A percentile compares a stretch with the other conserved stretches of the same genome.
phyloP scores from a whole-genome alignment of 1,140 invertebrate genomes.

The Papilio xuthus region DNA sequence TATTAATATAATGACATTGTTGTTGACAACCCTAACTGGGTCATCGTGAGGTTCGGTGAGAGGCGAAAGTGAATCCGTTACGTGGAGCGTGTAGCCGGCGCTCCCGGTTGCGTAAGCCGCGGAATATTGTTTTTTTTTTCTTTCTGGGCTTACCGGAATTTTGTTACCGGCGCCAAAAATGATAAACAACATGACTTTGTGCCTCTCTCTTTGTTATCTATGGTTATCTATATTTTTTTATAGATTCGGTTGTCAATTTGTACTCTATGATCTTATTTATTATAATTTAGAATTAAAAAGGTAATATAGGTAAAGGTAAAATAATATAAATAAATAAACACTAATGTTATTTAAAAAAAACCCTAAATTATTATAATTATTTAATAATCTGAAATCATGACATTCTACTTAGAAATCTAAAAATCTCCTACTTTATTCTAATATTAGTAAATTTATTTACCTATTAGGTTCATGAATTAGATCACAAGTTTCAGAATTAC shows the following conservation, averaged over 20 bases:
- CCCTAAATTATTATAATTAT: too few species aligned
- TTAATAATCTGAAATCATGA: too few species aligned
- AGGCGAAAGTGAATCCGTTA: constrained; percentile 61
- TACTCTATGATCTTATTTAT: not conserved
- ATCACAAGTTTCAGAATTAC: not conserved
- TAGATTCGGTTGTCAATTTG: not conserved
- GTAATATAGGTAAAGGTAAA: too few species aligned
- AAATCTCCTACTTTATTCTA: not conserved
- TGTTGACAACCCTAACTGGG: not conserved
- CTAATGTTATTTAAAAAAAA: too few species aligned
- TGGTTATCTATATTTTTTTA: not conserved
- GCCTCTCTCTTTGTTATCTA: constrained; percentile 35
- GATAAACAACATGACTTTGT: constrained; percentile 26
- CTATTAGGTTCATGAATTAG: not conserved
- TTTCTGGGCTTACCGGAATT: too few species aligned
- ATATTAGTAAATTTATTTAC: not conserved
- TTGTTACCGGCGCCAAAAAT: not conserved
- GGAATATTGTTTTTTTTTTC: constrained; percentile 45
- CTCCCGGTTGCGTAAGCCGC: constrained; percentile 59
- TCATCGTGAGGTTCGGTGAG: constrained; percentile 47
- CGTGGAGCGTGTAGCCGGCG: constrained; percentile 48
- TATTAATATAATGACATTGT: not conserved
- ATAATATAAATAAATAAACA: too few species aligned
- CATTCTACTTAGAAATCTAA: too few species aligned
- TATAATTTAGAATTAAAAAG: too few species aligned